Conservation (phyloP, 2,797 vertebrate species). For the Acanthis flammea region DNA sequence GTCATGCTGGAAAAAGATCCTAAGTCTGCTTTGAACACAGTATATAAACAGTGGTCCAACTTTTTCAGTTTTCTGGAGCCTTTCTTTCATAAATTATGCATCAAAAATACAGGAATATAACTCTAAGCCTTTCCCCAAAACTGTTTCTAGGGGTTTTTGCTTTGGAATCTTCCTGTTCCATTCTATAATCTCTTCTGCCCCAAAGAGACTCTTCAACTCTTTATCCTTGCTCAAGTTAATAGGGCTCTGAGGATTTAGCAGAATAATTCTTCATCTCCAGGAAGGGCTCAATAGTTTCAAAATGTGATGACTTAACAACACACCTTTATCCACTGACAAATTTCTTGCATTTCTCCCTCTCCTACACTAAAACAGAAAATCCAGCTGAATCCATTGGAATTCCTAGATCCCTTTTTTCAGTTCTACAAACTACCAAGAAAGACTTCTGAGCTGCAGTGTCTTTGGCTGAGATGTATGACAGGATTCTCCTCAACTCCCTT, state of each 20-base stretch:
- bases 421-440: not conserved
- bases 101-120: not conserved
- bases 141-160: not conserved
- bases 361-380: not conserved
- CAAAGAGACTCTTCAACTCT: not conserved
- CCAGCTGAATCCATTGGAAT: not conserved
- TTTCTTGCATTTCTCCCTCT: not conserved
- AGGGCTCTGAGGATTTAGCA: not conserved
- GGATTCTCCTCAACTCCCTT: not conserved
- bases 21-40: not conserved
- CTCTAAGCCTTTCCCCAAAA: not conserved
- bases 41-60: not conserved
- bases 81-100: not conserved
- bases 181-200: not conserved
- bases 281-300: conserved; percentile 5
- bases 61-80: not conserved
- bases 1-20: not conserved
- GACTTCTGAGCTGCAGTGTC: not conserved
- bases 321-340: not conserved
- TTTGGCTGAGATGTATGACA: not conserved
- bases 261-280: conserved; percentile 1
- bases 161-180: not conserved
- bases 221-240: conserved; percentile 11
- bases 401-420: not conserved
- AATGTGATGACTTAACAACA: not conserved